phyloP scores from a whole-genome alignment of 2,113 vertebrate genomes.

The Xyrauchen texanus region DNA sequence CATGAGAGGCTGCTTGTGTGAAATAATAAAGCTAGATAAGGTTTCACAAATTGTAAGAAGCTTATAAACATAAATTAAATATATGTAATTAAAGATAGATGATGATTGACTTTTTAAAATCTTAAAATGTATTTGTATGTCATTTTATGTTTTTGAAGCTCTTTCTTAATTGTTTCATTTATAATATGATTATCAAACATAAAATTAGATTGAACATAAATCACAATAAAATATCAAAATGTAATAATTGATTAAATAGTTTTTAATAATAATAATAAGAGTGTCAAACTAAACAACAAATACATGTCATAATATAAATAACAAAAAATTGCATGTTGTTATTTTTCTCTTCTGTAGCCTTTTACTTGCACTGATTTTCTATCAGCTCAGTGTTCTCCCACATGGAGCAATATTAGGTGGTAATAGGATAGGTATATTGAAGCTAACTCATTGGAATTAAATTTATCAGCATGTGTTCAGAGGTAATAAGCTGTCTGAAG shows the following conservation, averaged over 20 bases:
- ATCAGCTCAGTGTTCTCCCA: constrained; percentile 60
- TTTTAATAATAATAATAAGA: background rate
- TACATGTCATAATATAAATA: constrained; percentile 1
- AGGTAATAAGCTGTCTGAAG: constrained; percentile 83
- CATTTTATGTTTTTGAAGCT: background rate
- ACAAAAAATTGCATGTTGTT: background rate
- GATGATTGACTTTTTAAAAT: no score
- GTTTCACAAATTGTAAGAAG: background rate
- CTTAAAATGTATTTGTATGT: background rate
- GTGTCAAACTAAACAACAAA: constrained; percentile 4
- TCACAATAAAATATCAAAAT: background rate
- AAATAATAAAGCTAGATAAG: background rate
- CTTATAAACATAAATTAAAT: background rate
- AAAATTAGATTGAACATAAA: background rate
- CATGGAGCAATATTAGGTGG: constrained; percentile 70
- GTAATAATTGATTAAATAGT: background rate
- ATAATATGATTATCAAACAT: background rate
- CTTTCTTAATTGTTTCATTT: background rate
- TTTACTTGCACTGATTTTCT: constrained; percentile 31
- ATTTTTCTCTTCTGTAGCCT: background rate
- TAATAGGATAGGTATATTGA: constrained; percentile 79
- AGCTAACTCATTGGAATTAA: constrained; percentile 78
- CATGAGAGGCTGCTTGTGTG: background rate
- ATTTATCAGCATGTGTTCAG: constrained; percentile 82
- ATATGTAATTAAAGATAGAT: background rate